Base-by-base conservation (phyloP, 2,888 invertebrate genomes). In the Caenorhabditis sinica region DNA sequence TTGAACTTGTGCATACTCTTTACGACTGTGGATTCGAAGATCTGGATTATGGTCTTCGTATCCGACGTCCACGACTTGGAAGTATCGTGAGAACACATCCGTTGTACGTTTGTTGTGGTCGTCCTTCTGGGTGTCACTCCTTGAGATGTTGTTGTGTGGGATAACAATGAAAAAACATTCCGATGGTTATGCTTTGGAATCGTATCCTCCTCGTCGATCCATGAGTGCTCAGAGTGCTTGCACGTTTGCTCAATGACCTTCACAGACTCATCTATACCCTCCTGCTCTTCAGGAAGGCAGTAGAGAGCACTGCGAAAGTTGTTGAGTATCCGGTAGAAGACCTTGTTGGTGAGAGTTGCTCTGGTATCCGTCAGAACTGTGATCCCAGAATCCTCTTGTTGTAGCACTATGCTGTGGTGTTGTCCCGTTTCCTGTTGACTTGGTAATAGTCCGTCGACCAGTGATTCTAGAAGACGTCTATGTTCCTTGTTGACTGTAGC, bases 321-420 rank as follows among this genome's bases (percentile, higher is more conserved):
- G 73, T 73, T 80, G 2, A 13, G 6, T 58, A 71, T 71, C 23
- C 20, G 20, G 11, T 17, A 15, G 60, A 73, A 73, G 0, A 28
- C 11, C 0, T 53, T 28, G 8, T 72, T 80, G 3, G 58, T 40
- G 13, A 40, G 13, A 13, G 40, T 40, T 13, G n/a, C n/a, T n/a
- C 15, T 20, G 23, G 49, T 33, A 1, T 36, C 43, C 1, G 0
- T 17, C 1, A 36, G 11, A 33, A 8, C 83, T 25, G 77, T 36
- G 33, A 83, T 82, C 5, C 82, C 83, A 1, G 65, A 65, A 2
- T 23, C 17, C 5, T 40, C 5, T 63, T 63, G 63, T 20, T 63
- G 17, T 23, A 11, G 11, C 8, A 63, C 43, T 3, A 63, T 49
- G 17, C 6, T 23, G 20, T 40, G 0, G 40, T 61, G 17, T 1